A percentile compares a stretch with the other conserved stretches of the same genome.
Evolutionary conservation across 2,797 vertebrate genomes (phyloP).

Genomic region (Manis pentadactyla): DNA sequence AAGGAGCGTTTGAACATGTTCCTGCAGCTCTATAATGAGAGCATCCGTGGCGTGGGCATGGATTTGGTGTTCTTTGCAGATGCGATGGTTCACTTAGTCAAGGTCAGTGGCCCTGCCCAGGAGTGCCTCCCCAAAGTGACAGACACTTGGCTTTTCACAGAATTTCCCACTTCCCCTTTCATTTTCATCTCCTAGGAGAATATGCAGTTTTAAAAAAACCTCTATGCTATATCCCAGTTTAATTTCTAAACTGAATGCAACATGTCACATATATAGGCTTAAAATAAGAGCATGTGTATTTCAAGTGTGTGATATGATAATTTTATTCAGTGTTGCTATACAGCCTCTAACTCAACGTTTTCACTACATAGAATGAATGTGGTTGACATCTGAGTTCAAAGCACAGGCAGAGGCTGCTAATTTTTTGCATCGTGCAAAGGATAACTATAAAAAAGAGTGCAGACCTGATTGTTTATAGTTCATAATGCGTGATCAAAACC

Average conservation of each 20-base stretch:
- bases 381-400: conserved; percentile 59
- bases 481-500: no score
- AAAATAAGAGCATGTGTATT: conserved; percentile 46
- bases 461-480: no score
- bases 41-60: conserved; percentile 92
- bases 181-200: conserved; percentile 46
- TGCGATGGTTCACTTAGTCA: conserved; percentile 96
- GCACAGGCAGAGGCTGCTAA: background rate
- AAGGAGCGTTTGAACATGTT: conserved; percentile 92
- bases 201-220: conserved; percentile 46
- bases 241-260: conserved; percentile 44
- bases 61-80: conserved; percentile 98
- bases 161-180: background rate
- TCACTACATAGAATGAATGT: background rate
- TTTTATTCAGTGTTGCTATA: conserved; percentile 62
- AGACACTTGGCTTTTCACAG: background rate
- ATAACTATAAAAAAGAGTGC: background rate
- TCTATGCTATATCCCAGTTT: background rate
- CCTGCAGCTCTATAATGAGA: conserved; percentile 93
- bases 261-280: conserved; percentile 40
- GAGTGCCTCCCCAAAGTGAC: background rate
- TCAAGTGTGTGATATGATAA: conserved; percentile 48
- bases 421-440: background rate
- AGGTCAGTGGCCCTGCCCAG: conserved; percentile 86
- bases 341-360: conserved; percentile 49